Evolutionary conservation across 2,888 invertebrate genomes (phyloP).

Genomic region (Lepetodrilus schrolli): DNA sequence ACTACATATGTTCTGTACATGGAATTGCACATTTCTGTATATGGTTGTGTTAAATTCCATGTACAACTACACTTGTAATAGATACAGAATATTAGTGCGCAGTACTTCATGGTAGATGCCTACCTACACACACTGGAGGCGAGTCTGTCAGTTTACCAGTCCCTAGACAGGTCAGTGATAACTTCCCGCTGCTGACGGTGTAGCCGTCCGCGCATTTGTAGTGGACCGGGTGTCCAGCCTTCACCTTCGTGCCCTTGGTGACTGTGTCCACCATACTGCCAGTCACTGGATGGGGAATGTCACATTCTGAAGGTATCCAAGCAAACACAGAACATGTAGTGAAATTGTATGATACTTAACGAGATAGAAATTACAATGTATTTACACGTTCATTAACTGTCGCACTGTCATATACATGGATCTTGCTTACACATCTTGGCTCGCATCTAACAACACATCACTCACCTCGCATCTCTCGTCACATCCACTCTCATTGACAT

Average conservation of each 20-base stretch:
- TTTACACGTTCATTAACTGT: neutral
- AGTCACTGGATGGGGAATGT: neutral
- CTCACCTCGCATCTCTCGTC: too few relatives aligned
- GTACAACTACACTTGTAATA: too few relatives aligned
- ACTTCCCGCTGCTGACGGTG: slow-evolving; percentile 35
- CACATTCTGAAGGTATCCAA: neutral
- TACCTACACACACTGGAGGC: slow-evolving; percentile 43
- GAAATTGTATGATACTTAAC: neutral
- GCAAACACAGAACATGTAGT: neutral
- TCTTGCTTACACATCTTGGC: too few relatives aligned
- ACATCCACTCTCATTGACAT: too few relatives aligned
- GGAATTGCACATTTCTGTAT: too few relatives aligned
- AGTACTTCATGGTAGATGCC: slow-evolving; percentile 10
- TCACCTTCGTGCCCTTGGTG: neutral
- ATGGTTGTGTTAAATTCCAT: too few relatives aligned
- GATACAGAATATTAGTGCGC: too few relatives aligned
- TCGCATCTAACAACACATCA: too few relatives aligned
- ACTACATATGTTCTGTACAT: too few relatives aligned
- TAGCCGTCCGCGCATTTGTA: slow-evolving; percentile 41
- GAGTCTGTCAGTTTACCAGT: slow-evolving; percentile 39
- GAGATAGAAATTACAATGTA: neutral
- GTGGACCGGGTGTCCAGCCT: slow-evolving; percentile 36
- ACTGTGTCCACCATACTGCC: neutral
- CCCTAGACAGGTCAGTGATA: slow-evolving; percentile 39
- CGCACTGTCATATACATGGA: neutral